Conservation (phyloP, 1,140 invertebrate genomes). For the Drosophila ironensis region DNA sequence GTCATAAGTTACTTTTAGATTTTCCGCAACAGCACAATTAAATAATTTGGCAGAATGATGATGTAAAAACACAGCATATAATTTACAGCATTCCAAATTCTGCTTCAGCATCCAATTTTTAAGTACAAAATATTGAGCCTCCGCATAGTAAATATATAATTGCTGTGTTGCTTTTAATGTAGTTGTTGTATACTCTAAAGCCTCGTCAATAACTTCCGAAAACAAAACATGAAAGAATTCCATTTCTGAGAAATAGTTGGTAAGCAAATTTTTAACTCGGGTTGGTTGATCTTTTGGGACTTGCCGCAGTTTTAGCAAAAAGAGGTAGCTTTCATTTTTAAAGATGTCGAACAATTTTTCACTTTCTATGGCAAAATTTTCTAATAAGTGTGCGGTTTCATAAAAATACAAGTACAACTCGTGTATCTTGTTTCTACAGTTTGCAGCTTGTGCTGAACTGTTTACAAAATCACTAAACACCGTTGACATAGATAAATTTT, state of each 20-base stretch:
- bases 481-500: constrained; percentile 63
- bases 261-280: constrained; percentile 49
- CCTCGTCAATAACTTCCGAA: constrained; percentile 65
- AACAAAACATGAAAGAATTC: constrained; percentile 72
- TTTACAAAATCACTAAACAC: constrained; percentile 33
- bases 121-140: constrained; percentile 50
- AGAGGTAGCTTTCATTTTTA: constrained; percentile 54
- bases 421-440: constrained; percentile 29
- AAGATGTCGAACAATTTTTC: constrained; percentile 48
- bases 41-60: constrained; percentile 57
- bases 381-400: constrained; percentile 25
- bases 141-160: constrained; percentile 55
- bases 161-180: constrained; percentile 35
- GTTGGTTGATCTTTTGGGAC: constrained; percentile 55
- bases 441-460: constrained; percentile 2
- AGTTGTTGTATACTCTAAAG: constrained; percentile 57
- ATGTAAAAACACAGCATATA: constrained; percentile 66
- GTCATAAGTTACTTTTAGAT: constrained; percentile 51
- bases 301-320: constrained; percentile 65
- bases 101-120: constrained; percentile 53
- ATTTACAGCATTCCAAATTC: constrained; percentile 43
- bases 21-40: constrained; percentile 46
- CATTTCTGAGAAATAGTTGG: constrained; percentile 75
- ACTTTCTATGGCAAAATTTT: constrained; percentile 36
- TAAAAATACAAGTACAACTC: constrained; percentile 53